Base-by-base conservation (phyloP, 2,888 invertebrate genomes). In the Scelioninae gen. 1 region DNA sequence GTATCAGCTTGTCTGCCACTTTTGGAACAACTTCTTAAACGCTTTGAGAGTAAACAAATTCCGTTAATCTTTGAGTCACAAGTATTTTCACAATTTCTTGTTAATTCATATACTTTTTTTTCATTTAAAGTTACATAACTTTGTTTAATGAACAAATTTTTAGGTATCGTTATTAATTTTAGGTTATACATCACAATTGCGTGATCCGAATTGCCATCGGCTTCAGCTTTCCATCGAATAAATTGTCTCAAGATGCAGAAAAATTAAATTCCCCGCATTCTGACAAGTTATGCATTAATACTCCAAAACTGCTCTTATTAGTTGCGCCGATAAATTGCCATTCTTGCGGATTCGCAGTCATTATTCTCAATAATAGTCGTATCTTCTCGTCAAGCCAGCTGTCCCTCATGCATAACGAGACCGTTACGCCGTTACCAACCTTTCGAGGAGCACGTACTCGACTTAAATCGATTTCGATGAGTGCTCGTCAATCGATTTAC, bases 331-430 rank as follows among this genome's bases (percentile, higher is more conserved):
- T 63, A 56, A 71, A 78, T 78, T 65, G 71, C 69, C 55, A 69
- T 78, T 78, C 71, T 58, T 40, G 58, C 16, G 65, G 58, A 79
- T 79, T 58, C 56, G 32, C 43, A 72, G 71, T 72, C 78, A 79
- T 79, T 71, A 79, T 79, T 72, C 78, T 65, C 65, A 71, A 79
- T 71, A 79, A 79, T 79, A 71, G 56, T 79, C 66, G 71, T 71
- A 79, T 71, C 78, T 72, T 65, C 71, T 79, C 71, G 78, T 71
- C 78, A 69, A 71, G 55, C 71, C 49, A 69, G 71, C 65, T 78
- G 63, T 71, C 78, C 78, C 78, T 78, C 78, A 58, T 71, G 56
- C 78, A 72, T 79, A 79, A 79, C 78, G 71, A 79, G 78, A 78
- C 63, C 63, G 71, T 77, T 60, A 60, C 68, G 60, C 76, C 68